These are phyloP conservation scores for Drosophila tripunctata DNA, from an alignment of 2,888 invertebrate genomes.

Conservation along the genomic window DNA sequence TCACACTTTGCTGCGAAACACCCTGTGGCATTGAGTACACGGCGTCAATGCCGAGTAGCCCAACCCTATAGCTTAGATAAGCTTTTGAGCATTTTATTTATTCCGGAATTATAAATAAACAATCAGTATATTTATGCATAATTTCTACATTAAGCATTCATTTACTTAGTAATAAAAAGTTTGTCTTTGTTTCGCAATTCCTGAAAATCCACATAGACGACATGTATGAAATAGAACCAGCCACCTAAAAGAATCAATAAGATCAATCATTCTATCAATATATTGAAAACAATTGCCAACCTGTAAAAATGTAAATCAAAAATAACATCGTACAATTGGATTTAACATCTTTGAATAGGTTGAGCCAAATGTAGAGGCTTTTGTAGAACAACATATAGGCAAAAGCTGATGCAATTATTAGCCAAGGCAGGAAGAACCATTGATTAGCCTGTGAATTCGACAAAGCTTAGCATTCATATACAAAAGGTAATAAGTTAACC, in stretches of 20 bases:
- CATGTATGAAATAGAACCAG: slow-evolving; percentile 48
- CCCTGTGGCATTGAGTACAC: slow-evolving; percentile 21
- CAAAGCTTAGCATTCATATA: not conserved
- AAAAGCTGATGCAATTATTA: slow-evolving; percentile 36
- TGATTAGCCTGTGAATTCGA: slow-evolving; percentile 28
- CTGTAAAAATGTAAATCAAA: slow-evolving; percentile 25
- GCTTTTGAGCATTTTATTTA: not conserved
- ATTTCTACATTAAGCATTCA: not conserved
- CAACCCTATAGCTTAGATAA: not conserved
- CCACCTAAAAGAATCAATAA: slow-evolving; percentile 23
- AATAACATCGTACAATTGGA: not conserved
- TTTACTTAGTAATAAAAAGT: not conserved
- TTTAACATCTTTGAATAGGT: not conserved
- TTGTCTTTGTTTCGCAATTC: not conserved
- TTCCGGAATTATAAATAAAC: not conserved
- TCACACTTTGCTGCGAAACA: slow-evolving; percentile 42
- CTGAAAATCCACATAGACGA: slow-evolving; percentile 40
- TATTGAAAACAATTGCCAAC: slow-evolving; percentile 18
- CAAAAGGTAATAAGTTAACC: no score
- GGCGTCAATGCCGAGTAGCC: slow-evolving; percentile 4
- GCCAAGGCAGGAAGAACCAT: slow-evolving; percentile 53
- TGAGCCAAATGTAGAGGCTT: not conserved
- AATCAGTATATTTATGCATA: not conserved
- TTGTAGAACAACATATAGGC: slow-evolving; percentile 33
- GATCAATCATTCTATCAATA: not conserved